Percentiles rank a stretch among this genome's conserved stretches.
These are phyloP conservation scores for Danaus melanippus DNA, from an alignment of 1,140 invertebrate genomes.

Conservation along the genomic window DNA sequence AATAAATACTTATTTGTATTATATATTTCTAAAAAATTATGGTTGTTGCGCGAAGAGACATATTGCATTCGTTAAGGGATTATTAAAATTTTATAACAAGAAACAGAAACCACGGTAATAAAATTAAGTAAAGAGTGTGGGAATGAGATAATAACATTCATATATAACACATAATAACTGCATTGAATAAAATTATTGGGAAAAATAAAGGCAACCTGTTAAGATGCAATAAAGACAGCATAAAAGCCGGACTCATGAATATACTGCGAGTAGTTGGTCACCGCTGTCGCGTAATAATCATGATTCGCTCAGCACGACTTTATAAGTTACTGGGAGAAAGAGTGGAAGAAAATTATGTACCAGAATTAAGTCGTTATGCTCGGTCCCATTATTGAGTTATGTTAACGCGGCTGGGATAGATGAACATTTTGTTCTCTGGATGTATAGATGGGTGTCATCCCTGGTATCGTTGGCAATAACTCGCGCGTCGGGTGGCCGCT, in stretches of 20 bases:
- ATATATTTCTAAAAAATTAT: no score
- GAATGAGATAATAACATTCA: conserved; percentile 18
- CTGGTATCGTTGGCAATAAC: conserved; percentile 33
- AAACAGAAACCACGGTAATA: conserved; percentile 8
- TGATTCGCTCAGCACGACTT: conserved; percentile 53
- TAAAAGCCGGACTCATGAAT: conserved; percentile 40
- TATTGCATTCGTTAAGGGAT: not conserved
- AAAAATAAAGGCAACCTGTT: conserved; percentile 29
- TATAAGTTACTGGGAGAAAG: conserved; percentile 46
- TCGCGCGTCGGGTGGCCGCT: conserved; percentile 46
- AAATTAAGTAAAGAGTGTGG: conserved; percentile 17
- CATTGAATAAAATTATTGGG: conserved; percentile 28
- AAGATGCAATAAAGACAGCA: conserved; percentile 30
- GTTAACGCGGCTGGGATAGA: conserved; percentile 8
- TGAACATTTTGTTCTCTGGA: conserved; percentile 13
- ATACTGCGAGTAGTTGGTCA: conserved; percentile 33
- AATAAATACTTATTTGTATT: not conserved
- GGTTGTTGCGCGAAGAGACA: not conserved
- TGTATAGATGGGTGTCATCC: conserved; percentile 30
- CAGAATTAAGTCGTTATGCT: conserved; percentile 41
- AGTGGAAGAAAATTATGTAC: conserved; percentile 47
- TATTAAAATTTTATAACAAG: conserved; percentile 8
- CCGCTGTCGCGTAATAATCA: conserved; percentile 46
- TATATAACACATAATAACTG: conserved; percentile 24
- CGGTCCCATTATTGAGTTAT: conserved; percentile 16